Conservation (phyloP, 2,888 invertebrate genomes). For the Morpho helenor region DNA sequence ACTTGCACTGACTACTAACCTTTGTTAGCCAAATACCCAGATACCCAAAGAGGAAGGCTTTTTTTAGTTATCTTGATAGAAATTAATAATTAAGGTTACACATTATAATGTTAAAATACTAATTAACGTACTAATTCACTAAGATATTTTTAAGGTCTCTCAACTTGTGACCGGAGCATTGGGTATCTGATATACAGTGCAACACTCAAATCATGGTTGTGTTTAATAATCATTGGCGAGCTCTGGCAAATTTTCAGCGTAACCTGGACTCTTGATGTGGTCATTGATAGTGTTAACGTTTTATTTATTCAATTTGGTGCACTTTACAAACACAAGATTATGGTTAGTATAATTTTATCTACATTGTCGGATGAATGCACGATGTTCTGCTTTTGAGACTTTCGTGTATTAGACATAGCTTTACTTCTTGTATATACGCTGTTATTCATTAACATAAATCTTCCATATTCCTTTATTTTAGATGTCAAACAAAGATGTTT, state of each 20-base stretch:
- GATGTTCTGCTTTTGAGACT: too few relatives aligned
- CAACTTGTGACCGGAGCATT: conserved; percentile 18
- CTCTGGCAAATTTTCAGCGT: conserved; percentile 45
- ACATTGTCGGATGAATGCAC: too few relatives aligned
- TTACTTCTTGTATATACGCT: too few relatives aligned
- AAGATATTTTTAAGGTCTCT: conserved; percentile 25
- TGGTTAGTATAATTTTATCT: conserved; percentile 40
- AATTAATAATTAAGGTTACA: too few relatives aligned
- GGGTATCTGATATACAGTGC: conserved; percentile 41
- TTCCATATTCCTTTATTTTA: conserved; percentile 22
- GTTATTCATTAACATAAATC: background rate
- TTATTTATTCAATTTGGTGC: conserved; percentile 49
- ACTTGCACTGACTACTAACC: too few relatives aligned
- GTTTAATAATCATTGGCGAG: conserved; percentile 45
- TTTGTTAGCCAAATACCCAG: too few relatives aligned
- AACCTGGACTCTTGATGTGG: conserved; percentile 41
- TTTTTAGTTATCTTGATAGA: too few relatives aligned
- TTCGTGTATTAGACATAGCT: too few relatives aligned
- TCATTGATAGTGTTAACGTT: conserved; percentile 45
- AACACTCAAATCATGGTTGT: conserved; percentile 39
- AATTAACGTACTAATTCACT: too few relatives aligned
- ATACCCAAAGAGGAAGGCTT: too few relatives aligned
- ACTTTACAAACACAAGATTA: conserved; percentile 49
- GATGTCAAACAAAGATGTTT: conserved; percentile 42
- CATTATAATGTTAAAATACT: too few relatives aligned